Conservation (phyloP, 2,797 vertebrate species). For the Phalloptychus januarius region DNA sequence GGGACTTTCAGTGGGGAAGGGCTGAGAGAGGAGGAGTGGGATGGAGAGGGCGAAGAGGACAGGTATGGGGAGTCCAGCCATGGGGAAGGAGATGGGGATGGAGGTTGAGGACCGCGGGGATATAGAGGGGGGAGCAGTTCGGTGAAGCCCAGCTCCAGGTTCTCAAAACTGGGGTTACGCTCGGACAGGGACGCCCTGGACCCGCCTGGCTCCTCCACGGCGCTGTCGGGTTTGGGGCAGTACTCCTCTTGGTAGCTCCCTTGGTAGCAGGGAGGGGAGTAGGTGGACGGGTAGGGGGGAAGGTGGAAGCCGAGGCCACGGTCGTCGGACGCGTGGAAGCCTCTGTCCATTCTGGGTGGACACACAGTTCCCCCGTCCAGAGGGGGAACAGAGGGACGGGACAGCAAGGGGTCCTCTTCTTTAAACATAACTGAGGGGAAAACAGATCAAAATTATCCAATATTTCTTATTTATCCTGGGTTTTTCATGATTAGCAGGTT, state of each 20-base stretch:
- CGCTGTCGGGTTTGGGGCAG: conserved; percentile 68
- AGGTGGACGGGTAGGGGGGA: conserved; percentile 75
- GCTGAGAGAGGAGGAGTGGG: conserved; percentile 83
- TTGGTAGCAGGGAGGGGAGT: conserved; percentile 75
- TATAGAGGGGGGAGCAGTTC: conserved; percentile 84
- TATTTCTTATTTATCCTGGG: background rate
- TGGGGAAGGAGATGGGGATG: conserved; percentile 78
- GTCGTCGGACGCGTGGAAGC: conserved; percentile 70
- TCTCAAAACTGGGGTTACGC: conserved; percentile 80
- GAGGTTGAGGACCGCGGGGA: conserved; percentile 71
- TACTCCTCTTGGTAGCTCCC: conserved; percentile 79
- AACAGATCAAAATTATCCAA: background rate
- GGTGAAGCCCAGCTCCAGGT: conserved; percentile 83
- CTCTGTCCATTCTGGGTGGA: conserved; percentile 61
- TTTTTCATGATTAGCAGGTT: background rate
- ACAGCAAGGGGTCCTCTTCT: conserved; percentile 85
- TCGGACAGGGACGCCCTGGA: conserved; percentile 66
- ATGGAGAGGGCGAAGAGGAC: conserved; percentile 83
- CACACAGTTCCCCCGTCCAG: conserved; percentile 70
- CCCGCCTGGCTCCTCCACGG: conserved; percentile 64
- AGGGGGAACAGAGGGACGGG: conserved; percentile 73
- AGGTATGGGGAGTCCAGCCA: conserved; percentile 86
- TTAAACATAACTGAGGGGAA: conserved; percentile 86
- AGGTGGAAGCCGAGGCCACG: conserved; percentile 76
- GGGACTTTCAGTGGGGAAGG: conserved; percentile 82